A percentile compares a stretch with the other conserved stretches of the same genome.
phyloP scores from a whole-genome alignment of 2,888 invertebrate genomes.

The Drosophila anomelani region DNA sequence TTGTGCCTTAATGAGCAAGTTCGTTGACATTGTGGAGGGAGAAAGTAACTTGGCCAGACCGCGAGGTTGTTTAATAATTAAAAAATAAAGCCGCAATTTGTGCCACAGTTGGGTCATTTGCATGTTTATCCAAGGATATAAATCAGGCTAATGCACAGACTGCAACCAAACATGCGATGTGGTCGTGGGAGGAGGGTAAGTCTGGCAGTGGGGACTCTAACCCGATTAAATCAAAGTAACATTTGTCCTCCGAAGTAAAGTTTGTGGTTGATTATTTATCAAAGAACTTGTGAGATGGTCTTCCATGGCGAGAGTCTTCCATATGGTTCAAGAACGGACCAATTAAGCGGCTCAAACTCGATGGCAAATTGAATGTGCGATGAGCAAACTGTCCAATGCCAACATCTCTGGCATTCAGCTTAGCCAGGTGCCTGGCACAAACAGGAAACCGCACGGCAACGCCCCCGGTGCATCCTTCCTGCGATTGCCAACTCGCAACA shows the following conservation, averaged over 20 bases:
- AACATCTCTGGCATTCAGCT: conserved; percentile 33
- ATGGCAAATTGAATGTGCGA: conserved; percentile 2
- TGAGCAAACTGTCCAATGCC: conserved; percentile 38
- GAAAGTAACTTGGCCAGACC: conserved; percentile 32
- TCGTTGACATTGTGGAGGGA: conserved; percentile 37
- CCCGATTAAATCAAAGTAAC: neutral
- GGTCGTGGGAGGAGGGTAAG: neutral
- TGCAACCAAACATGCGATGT: conserved; percentile 73
- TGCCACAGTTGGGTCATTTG: conserved; percentile 52
- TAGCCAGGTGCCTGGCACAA: conserved; percentile 47
- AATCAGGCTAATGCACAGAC: conserved; percentile 66
- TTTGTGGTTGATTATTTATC: neutral
- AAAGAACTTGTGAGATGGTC: neutral
- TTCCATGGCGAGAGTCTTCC: no score
- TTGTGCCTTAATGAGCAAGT: conserved; percentile 62
- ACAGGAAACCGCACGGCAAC: conserved; percentile 61
- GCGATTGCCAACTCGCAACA: conserved; percentile 57
- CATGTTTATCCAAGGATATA: conserved; percentile 61
- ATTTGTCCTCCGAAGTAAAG: neutral
- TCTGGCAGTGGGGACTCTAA: neutral
- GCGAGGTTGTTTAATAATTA: conserved; percentile 66
- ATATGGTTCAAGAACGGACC: neutral
- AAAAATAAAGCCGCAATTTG: conserved; percentile 41
- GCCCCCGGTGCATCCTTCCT: conserved; percentile 37
- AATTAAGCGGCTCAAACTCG: conserved; percentile 17